A percentile compares a stretch with the other conserved stretches of the same genome.
Evolutionary conservation across 1,140 invertebrate species (phyloP).

Genomic region (Coelopa frigida): DNA sequence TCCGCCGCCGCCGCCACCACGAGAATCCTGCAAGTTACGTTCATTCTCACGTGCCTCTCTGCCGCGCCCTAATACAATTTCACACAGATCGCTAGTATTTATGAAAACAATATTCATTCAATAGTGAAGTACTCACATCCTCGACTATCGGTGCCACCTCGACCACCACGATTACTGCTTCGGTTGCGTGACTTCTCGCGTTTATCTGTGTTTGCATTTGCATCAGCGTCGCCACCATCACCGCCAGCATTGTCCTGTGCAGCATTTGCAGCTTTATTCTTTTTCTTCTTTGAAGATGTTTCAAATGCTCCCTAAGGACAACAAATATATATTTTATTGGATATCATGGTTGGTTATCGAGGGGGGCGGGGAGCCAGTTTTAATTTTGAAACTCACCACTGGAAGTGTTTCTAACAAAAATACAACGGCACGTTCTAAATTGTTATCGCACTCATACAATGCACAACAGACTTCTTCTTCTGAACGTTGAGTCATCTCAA

Average conservation of each 20-base stretch:
- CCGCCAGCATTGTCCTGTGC: slow-evolving; percentile 40
- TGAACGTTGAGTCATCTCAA: slow-evolving; percentile 70
- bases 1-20: slow-evolving; percentile 48
- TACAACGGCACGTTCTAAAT: slow-evolving; percentile 65
- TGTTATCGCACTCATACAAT: slow-evolving; percentile 73
- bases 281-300: slow-evolving; percentile 79
- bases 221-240: slow-evolving; percentile 49
- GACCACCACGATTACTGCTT: slow-evolving; percentile 46
- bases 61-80: slow-evolving; percentile 39
- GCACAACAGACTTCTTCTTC: slow-evolving; percentile 78
- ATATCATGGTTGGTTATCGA: background rate
- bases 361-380: too few species aligned
- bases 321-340: background rate
- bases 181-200: slow-evolving; percentile 45
- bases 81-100: too few species aligned
- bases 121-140: slow-evolving; percentile 45
- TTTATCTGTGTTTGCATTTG: slow-evolving; percentile 40
- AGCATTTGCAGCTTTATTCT: slow-evolving; percentile 57
- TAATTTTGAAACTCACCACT: slow-evolving; percentile 45
- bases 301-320: slow-evolving; percentile 62
- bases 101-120: slow-evolving; percentile 8
- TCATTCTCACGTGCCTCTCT: slow-evolving; percentile 44
- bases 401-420: slow-evolving; percentile 65
- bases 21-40: slow-evolving; percentile 41
- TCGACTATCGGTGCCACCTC: slow-evolving; percentile 45